These are phyloP conservation scores for Atta cephalotes DNA, from an alignment of 1,140 invertebrate species.

Conservation along the genomic window DNA sequence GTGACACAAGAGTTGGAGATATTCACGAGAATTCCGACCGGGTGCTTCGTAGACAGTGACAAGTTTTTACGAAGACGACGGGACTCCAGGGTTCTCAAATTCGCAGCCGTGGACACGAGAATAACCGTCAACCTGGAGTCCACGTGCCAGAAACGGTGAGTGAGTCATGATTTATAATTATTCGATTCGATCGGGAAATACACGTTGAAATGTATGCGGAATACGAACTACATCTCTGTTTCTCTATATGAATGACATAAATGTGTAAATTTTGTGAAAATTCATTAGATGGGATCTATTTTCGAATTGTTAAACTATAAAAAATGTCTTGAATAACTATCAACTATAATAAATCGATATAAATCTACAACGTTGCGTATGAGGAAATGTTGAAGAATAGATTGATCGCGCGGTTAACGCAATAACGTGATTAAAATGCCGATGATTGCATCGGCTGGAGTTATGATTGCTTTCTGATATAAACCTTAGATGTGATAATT, in stretches of 20 bases:
- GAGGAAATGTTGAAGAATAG: slow-evolving; percentile 7
- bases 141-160: slow-evolving; percentile 87
- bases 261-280: background rate
- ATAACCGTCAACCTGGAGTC: slow-evolving; percentile 87
- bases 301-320: background rate
- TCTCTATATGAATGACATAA: background rate
- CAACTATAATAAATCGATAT: background rate
- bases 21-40: slow-evolving; percentile 16
- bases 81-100: slow-evolving; percentile 3
- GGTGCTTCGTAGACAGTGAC: slow-evolving; percentile 49
- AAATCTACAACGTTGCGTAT: background rate
- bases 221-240: background rate
- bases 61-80: slow-evolving; percentile 41
- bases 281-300: background rate
- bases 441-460: slow-evolving; percentile 12
- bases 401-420: slow-evolving; percentile 20
- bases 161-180: background rate
- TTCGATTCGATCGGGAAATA: background rate
- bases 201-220: background rate
- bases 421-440: background rate
- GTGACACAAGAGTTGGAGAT: slow-evolving; percentile 57
- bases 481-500: slow-evolving; percentile 47
- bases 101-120: slow-evolving; percentile 82
- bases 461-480: slow-evolving; percentile 28
- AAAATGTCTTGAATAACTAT: slow-evolving; percentile 17